Evolutionary conservation across 2,113 vertebrate species (phyloP), one percentile per base, ranked within the genome.

Genomic region (Myotis yumanensis): DNA sequence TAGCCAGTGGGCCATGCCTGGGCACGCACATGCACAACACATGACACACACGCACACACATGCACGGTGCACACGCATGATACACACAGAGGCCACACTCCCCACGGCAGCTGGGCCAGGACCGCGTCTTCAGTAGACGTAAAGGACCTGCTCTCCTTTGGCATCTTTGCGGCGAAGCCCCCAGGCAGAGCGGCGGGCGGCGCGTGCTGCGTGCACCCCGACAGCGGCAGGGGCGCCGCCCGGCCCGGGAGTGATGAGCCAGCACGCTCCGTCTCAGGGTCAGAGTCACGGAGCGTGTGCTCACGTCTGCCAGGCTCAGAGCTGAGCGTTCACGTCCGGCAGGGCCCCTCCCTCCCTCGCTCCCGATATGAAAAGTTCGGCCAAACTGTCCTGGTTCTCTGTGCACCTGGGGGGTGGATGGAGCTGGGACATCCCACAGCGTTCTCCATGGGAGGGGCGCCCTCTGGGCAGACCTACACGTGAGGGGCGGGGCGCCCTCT

Each of bases 121-220:
- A 0, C 35, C 3, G 28, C 51, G 5, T 66, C 52, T 75, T 72
- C 11, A 4, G 69, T 0, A 7, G 32, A 16, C 0, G 3, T 1
- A 16, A n/a, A 10, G 11, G 15, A 1, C 5, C 0, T 20, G 57
- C 11, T 59, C 79, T 23, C 28, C 12, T 0, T 0, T 11, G 35
- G 59, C 35, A 0, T 57, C 83, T 79, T 28, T 16, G 68, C 79
- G 82, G 37, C 48, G 11, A 10, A 2, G 73, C 54, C n/a, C 23
- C n/a, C 1, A 37, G 85, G 20, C 0, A 0, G 25, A 62, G 77
- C 0, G 1, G 18, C 25, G 3, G 35, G 2, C 40, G 76, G 10
- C 0, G 0, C 1, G 1, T 30, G 66, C 4, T 51, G 7, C 0
- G 32, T 25, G 59, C 18, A 1, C 71, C 66, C 62, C 0, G 5